These are phyloP conservation scores for Apis laboriosa DNA, from an alignment of 1,140 invertebrate species.

Conservation along the genomic window DNA sequence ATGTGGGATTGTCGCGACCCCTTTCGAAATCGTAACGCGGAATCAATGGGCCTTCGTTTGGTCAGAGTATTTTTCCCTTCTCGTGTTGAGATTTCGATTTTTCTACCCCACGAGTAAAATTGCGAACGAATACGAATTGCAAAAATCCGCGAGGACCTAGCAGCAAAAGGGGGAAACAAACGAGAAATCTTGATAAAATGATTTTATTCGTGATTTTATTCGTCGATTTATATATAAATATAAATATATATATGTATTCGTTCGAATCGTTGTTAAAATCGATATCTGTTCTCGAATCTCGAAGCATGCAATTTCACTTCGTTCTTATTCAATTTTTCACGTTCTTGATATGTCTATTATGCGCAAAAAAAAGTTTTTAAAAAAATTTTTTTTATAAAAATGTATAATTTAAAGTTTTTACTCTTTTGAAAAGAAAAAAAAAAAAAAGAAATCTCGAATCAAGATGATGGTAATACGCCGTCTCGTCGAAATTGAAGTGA, in stretches of 20 bases:
- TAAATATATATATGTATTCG: background rate
- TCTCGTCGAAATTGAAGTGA: conserved; percentile 46
- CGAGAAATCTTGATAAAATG: background rate
- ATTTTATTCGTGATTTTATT: background rate
- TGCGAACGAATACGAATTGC: background rate
- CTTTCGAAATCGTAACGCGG: conserved; percentile 15
- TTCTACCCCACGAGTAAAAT: background rate
- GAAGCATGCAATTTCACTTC: background rate
- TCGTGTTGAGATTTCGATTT: background rate
- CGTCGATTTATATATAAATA: too few relatives aligned
- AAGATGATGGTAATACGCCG: conserved; percentile 33
- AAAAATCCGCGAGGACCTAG: background rate
- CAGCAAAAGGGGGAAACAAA: background rate
- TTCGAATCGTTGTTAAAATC: too few relatives aligned
- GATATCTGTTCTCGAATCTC: background rate
- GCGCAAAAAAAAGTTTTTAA: too few relatives aligned
- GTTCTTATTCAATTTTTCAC: background rate
- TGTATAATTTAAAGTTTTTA: background rate
- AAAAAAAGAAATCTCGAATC: too few relatives aligned
- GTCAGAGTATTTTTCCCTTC: background rate
- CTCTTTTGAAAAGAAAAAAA: background rate
- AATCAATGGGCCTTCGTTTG: conserved; percentile 26
- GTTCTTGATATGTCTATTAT: too few relatives aligned
- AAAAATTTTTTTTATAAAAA: too few relatives aligned
- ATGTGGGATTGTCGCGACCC: background rate